Evolutionary conservation across 2,888 invertebrate species (phyloP).

Genomic region (Caenorhabditis panamensis): DNA sequence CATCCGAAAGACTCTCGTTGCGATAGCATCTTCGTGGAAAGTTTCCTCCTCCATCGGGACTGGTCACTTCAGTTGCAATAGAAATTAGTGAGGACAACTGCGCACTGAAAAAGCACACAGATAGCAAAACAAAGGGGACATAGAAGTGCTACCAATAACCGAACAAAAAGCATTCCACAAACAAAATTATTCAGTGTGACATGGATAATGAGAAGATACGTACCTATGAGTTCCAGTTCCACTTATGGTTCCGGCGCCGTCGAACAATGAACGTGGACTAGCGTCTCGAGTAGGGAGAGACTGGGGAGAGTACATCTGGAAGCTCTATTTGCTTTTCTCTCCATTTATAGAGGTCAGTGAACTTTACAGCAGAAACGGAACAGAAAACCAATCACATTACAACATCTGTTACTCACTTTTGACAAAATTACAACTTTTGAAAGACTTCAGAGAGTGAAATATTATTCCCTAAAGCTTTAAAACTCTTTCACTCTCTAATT

Average conservation of each 20-base stretch:
- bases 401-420: slow-evolving; percentile 41
- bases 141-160: slow-evolving; percentile 10
- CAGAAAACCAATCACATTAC: slow-evolving; percentile 39
- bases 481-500: too few relatives aligned
- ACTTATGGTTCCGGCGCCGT: slow-evolving; percentile 30
- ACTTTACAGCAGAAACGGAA: not conserved
- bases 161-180: slow-evolving; percentile 28
- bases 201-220: too few relatives aligned
- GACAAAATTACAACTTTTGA: not conserved
- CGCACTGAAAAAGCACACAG: slow-evolving; percentile 48
- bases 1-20: not conserved
- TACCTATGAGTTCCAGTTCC: slow-evolving; percentile 44
- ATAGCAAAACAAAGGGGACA: slow-evolving; percentile 48
- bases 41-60: slow-evolving; percentile 16
- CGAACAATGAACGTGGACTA: slow-evolving; percentile 41
- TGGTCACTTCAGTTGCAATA: slow-evolving; percentile 12
- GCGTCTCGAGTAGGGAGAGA: slow-evolving; percentile 51
- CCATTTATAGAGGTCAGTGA: not conserved
- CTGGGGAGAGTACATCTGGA: slow-evolving; percentile 62
- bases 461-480: too few relatives aligned
- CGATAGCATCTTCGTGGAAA: not conserved
- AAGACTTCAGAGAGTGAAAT: too few relatives aligned
- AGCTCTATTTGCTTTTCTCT: not conserved
- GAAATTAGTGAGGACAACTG: slow-evolving; percentile 24
- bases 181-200: slow-evolving; percentile 7